Conservation (phyloP, 2,113 vertebrate species). For the Tragelaphus scriptus region DNA sequence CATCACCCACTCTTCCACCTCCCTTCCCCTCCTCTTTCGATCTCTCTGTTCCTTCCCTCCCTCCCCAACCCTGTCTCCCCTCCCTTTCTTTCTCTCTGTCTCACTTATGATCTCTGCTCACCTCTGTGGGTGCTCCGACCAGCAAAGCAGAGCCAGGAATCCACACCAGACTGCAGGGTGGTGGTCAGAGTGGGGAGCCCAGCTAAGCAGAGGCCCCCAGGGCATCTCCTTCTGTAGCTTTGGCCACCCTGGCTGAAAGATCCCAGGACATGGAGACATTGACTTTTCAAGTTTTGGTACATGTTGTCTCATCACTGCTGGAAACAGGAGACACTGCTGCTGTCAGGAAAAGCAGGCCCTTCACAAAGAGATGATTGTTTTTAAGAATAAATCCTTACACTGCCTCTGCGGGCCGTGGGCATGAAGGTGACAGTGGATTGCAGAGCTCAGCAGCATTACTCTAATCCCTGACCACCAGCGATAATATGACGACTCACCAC, state of each 20-base stretch:
- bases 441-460: not conserved
- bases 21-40: not conserved
- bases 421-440: rapidly evolving
- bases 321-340: not conserved
- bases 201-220: not conserved
- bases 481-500: rapidly evolving
- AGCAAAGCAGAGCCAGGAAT: not conserved
- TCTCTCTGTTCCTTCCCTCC: not conserved
- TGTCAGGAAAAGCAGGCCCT: not conserved
- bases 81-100: not conserved
- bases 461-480: no score
- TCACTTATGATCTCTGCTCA: not conserved
- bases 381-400: rapidly evolving
- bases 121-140: not conserved
- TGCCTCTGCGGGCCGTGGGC: not conserved
- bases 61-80: not conserved
- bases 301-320: not conserved
- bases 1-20: no score
- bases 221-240: rapidly evolving
- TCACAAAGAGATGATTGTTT: not conserved
- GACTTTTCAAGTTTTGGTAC: not conserved
- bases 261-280: not conserved
- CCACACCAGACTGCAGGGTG: not conserved
- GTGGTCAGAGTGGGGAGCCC: rapidly evolving
- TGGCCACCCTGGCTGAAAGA: not conserved